phyloP scores from a whole-genome alignment of 1,140 invertebrate species.

The Akabosia matsudoensis region DNA sequence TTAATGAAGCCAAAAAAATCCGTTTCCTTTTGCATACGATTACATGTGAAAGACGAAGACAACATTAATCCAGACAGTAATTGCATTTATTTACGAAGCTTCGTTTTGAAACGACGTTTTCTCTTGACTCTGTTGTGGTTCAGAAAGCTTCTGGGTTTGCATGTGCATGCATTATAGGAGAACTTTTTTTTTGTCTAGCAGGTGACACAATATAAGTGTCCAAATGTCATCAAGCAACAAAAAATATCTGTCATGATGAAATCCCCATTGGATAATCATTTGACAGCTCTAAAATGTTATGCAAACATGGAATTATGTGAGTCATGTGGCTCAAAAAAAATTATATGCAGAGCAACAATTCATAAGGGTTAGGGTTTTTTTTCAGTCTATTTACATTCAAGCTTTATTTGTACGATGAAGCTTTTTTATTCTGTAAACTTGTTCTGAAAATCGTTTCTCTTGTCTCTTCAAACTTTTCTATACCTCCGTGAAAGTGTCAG shows the following conservation, averaged over 20 bases:
- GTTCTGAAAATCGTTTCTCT: not conserved
- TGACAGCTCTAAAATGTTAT: not conserved
- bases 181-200: not conserved
- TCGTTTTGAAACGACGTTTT: not conserved
- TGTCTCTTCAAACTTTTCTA: not conserved
- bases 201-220: conserved; percentile 23
- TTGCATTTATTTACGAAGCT: not conserved
- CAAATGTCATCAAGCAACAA: conserved; percentile 10
- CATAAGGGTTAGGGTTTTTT: no score
- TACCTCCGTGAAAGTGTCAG: conserved; percentile 19
- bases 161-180: not conserved
- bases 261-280: conserved; percentile 10
- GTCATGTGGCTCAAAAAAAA: not conserved
- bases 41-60: not conserved
- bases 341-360: not conserved
- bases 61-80: not conserved
- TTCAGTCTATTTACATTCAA: no score
- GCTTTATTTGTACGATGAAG: not conserved
- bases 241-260: conserved; percentile 7
- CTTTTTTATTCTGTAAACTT: not conserved
- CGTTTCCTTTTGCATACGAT: not conserved
- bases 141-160: no score
- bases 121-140: no score
- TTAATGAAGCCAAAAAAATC: conserved; percentile 20
- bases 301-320: not conserved